phyloP scores from a whole-genome alignment of 1,140 invertebrate genomes.

The Penaeus vannamei region DNA sequence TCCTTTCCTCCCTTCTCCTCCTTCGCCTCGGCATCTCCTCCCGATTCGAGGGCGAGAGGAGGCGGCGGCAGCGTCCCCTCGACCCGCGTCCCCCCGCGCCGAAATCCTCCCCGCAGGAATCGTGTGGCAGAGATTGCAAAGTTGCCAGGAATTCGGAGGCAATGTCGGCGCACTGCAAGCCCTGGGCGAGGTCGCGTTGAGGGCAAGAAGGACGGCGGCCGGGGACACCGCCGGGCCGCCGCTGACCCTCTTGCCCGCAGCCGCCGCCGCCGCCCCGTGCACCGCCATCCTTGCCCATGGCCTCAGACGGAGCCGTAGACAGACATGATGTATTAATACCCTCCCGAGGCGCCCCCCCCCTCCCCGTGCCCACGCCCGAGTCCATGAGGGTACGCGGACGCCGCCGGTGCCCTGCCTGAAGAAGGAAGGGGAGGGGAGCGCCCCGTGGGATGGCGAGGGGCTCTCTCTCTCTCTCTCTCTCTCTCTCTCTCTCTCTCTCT shows the following conservation, averaged over 20 bases:
- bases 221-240: constrained; percentile 26
- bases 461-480: too few species aligned
- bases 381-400: too few species aligned
- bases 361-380: too few species aligned
- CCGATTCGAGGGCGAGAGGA: background rate
- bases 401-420: too few species aligned
- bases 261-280: background rate
- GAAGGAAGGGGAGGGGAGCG: too few species aligned
- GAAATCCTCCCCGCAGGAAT: too few species aligned
- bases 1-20: constrained; percentile 11
- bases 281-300: constrained; percentile 6
- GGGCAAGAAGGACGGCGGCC: constrained; percentile 54
- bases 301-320: constrained; percentile 19
- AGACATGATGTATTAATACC: background rate
- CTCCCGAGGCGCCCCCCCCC: background rate
- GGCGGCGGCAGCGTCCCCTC: background rate
- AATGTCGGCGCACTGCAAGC: constrained; percentile 44
- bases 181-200: constrained; percentile 54
- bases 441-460: too few species aligned
- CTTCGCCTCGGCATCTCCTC: background rate
- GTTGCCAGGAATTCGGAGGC: too few species aligned
- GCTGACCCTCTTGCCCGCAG: constrained; percentile 46
- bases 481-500: too few species aligned
- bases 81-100: too few species aligned
- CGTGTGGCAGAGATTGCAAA: too few species aligned